Evolutionary conservation across 1,140 invertebrate species (phyloP).

Genomic region (Bombus cullumanus): DNA sequence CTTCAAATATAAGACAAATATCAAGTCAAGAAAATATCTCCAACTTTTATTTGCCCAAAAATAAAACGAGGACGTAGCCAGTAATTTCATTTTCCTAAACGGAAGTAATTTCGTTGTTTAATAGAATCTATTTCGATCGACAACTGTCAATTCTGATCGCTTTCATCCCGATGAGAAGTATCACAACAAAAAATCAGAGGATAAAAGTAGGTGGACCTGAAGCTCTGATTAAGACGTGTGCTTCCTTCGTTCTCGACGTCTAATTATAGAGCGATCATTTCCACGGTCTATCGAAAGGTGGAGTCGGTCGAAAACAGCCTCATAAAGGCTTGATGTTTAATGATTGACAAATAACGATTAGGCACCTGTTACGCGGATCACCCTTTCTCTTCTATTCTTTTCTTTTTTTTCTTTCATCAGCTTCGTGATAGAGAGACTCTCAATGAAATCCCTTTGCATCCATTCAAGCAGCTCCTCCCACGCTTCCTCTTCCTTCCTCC

Average conservation of each 20-base stretch:
- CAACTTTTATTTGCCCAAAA: too few relatives aligned
- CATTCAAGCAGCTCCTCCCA: conserved; percentile 43
- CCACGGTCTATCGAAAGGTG: conserved; percentile 8
- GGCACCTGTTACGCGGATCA: conserved; percentile 65
- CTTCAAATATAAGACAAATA: too few relatives aligned
- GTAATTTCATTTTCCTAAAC: neutral
- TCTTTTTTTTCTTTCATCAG: conserved; percentile 1
- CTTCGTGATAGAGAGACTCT: conserved; percentile 31
- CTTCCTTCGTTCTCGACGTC: conserved; percentile 37
- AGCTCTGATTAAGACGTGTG: conserved; percentile 13
- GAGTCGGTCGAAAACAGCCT: neutral
- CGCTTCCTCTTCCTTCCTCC: conserved; percentile 27
- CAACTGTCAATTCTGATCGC: neutral
- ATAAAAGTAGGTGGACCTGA: conserved; percentile 29
- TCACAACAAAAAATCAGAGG: conserved; percentile 11
- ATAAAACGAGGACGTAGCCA: too few relatives aligned
- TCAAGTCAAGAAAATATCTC: too few relatives aligned
- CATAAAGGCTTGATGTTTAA: conserved; percentile 54
- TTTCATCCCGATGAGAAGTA: neutral
- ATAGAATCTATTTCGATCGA: neutral
- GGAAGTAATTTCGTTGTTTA: neutral
- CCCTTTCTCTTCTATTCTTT: neutral
- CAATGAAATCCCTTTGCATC: conserved; percentile 29
- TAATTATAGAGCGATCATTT: conserved; percentile 33
- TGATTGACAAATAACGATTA: conserved; percentile 64